Conservation (phyloP, 2,888 invertebrate genomes). For the Erebia ligea region DNA sequence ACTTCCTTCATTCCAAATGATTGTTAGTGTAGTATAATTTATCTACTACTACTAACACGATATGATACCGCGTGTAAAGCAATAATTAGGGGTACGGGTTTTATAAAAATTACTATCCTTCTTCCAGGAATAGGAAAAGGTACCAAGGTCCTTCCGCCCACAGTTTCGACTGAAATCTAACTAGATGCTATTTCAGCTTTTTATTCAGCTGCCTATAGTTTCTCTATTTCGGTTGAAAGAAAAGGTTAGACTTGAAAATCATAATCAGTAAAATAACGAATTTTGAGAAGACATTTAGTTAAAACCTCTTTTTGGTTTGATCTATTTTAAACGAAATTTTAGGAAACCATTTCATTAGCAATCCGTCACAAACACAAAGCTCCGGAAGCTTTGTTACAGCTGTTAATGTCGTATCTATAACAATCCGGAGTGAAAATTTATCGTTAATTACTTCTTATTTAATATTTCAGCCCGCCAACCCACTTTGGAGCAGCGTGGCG, state of each 20-base stretch:
- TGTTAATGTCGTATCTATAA: background rate
- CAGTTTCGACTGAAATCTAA: background rate
- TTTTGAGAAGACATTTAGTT: background rate
- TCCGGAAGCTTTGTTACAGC: background rate
- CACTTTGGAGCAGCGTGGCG: no score
- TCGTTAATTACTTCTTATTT: slow-evolving; percentile 3
- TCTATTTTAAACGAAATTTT: background rate
- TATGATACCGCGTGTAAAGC: no score
- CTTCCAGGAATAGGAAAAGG: no score
- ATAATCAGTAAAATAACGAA: background rate
- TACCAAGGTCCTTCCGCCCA: no score
- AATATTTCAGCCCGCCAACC: no score
- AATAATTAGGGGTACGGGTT: no score
- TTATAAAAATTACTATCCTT: no score
- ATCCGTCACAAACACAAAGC: no score
- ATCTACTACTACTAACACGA: no score
- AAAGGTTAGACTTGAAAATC: background rate
- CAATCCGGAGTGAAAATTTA: background rate
- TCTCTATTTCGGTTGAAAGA: background rate
- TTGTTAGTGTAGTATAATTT: no score
- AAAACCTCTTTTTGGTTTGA: background rate
- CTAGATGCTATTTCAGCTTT: background rate
- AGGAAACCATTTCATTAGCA: slow-evolving; percentile 3
- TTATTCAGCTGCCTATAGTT: background rate
- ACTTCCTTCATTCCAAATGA: no score